Evolutionary conservation across 2,888 invertebrate species (phyloP), one percentile per base, ranked within the genome.

Genomic region (Stenurella melanura): DNA sequence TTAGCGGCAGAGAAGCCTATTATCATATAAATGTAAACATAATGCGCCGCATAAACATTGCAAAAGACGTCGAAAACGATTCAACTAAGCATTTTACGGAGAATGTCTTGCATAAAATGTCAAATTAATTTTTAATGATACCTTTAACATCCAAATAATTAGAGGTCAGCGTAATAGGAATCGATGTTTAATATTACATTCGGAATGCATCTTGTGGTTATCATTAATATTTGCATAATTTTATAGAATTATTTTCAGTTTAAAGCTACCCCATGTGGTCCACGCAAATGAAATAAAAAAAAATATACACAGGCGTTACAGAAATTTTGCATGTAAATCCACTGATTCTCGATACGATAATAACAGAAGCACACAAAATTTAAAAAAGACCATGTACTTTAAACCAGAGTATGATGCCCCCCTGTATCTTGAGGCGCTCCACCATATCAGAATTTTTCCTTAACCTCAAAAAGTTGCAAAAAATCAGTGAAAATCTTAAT

Each of bases 11-110:
- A 80, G 79, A 74, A 78, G 69, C 78, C 78, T 78, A 85, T 86
- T 86, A 85, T 82, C 86, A 85, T 86, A 85, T 79, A 84, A 85
- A 86, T 86, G 84, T 80, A 82, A 84, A 84, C 79, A 79, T 85
- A 84, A 85, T 84, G 81, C 82, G 78, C 74, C 63, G 75, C 77
- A 81, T 81, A 83, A 85, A 81, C 80, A 83, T 80, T 80, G 81
- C 80, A 82, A 81, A 81, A 75, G 82, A 81, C 80, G 75, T 7
- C 6, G 50, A 50, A n/a, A 50, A 12, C 50, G 50, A 50, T 50
- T 50, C n/a, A 50, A n/a, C 74, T 64, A 57, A 78, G 73, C 79
- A 80, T 78, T 85, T 85, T 85, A 84, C 77, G 81, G 78, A 66
- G 72, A 78, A 71, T 75, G 70, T 75, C 67, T 73, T 66, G 66